Evolutionary conservation across 2,797 vertebrate species (phyloP).

Genomic region (Psittacula echo): DNA sequence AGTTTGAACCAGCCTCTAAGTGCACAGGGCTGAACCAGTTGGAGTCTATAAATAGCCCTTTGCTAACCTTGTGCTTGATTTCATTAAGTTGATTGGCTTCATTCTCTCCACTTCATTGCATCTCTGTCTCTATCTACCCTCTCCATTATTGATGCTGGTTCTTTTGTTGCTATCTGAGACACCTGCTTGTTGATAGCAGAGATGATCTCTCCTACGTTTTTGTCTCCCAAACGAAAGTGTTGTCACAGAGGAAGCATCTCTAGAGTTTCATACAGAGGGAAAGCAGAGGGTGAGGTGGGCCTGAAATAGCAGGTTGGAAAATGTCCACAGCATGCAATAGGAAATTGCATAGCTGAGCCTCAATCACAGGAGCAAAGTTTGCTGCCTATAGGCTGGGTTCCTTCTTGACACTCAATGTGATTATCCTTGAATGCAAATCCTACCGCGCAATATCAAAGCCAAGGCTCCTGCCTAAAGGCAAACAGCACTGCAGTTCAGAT

Average conservation of each 20-base stretch:
- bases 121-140: background rate
- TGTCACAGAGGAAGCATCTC: background rate
- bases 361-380: background rate
- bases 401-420: fast-evolving
- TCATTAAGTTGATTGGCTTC: slow-evolving; percentile 48
- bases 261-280: background rate
- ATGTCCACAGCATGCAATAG: background rate
- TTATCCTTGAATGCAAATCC: background rate
- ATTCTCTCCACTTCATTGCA: slow-evolving; percentile 9
- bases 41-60: slow-evolving; percentile 31
- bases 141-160: slow-evolving; percentile 39
- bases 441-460: background rate
- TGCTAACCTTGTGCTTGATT: slow-evolving; percentile 17
- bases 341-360: background rate
- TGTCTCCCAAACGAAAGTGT: background rate
- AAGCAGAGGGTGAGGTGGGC: background rate
- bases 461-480: background rate
- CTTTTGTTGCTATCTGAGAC: slow-evolving; percentile 21
- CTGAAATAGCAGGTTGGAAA: background rate
- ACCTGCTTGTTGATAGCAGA: background rate
- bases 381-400: background rate
- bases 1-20: slow-evolving; percentile 13
- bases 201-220: background rate
- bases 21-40: background rate
- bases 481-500: background rate